Percentiles rank a stretch among this genome's conserved stretches.
Evolutionary conservation across 2,888 invertebrate genomes (phyloP).

Genomic region (Melolontha melolontha): DNA sequence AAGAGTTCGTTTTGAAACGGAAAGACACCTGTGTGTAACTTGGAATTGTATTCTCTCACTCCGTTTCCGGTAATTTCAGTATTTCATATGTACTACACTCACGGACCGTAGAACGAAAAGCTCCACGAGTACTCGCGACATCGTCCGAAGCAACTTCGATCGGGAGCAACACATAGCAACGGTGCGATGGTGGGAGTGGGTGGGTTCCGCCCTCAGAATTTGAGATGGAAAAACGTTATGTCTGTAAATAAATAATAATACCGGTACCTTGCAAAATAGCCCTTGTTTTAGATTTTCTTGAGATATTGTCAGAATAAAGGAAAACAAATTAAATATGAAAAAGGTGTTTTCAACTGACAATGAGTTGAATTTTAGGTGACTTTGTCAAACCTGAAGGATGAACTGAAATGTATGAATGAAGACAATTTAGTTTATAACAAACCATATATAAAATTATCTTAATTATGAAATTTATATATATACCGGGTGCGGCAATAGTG

Average conservation of each 20-base stretch:
- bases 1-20: slow-evolving; percentile 17
- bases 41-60: slow-evolving; percentile 26
- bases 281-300: slow-evolving; percentile 17
- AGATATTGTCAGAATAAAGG: not conserved
- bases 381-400: not conserved
- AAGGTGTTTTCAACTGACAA: not conserved
- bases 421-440: not conserved
- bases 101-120: slow-evolving; percentile 25
- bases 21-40: slow-evolving; percentile 30
- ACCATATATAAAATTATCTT: no score
- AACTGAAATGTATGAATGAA: slow-evolving; percentile 1
- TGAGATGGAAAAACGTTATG: slow-evolving; percentile 47
- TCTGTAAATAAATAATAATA: slow-evolving; percentile 44
- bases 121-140: slow-evolving; percentile 51
- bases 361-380: not conserved
- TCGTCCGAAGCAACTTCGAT: slow-evolving; percentile 61
- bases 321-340: slow-evolving; percentile 2
- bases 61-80: slow-evolving; percentile 31
- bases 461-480: no score
- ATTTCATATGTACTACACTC: slow-evolving; percentile 24
- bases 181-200: slow-evolving; percentile 42
- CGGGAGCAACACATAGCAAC: slow-evolving; percentile 65
- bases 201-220: slow-evolving; percentile 56
- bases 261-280: slow-evolving; percentile 19
- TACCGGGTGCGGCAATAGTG: no score